A percentile compares a stretch with the other conserved stretches of the same genome.
Conservation (phyloP, 2,797 vertebrate species). For the Lindbergichthys nudifrons region DNA sequence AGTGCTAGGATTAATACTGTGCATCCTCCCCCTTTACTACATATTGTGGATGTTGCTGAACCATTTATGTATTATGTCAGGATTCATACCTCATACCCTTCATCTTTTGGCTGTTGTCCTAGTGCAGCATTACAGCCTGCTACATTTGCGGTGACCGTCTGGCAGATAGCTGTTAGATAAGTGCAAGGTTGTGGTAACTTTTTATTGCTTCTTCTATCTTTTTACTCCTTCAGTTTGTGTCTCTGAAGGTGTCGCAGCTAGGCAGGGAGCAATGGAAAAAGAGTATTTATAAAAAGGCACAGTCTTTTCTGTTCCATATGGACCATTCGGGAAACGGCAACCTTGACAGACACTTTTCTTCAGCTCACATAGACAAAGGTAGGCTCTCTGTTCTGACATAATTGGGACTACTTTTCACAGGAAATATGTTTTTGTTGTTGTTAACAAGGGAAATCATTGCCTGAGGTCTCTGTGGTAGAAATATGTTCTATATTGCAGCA, state of each 20-base stretch:
- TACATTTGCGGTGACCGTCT: constrained; percentile 40
- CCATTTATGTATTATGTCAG: constrained; percentile 2
- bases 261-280: constrained; percentile 36
- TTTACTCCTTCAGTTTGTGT: constrained; percentile 42
- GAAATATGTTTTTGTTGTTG: constrained; percentile 26
- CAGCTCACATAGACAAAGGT: constrained; percentile 41
- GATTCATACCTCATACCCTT: constrained; percentile 14
- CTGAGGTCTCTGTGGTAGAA: constrained; percentile 6
- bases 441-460: constrained; percentile 4
- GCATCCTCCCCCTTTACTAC: constrained; percentile 10
- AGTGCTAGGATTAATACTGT: constrained; percentile 28
- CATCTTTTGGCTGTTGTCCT: constrained; percentile 17
- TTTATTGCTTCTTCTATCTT: constrained; percentile 57
- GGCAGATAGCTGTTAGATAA: constrained; percentile 52
- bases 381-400: constrained; percentile 11
- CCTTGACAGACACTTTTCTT: constrained; percentile 24
- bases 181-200: constrained; percentile 27
- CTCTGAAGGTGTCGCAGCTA: constrained; percentile 38
- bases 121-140: constrained; percentile 28
- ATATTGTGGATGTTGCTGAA: constrained; percentile 2
- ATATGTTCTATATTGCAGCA: neutral
- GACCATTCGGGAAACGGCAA: constrained; percentile 26
- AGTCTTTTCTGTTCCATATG: constrained; percentile 34
- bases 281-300: constrained; percentile 58
- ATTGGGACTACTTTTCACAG: constrained; percentile 15